These are phyloP conservation scores for Micronycteris hirsuta DNA, from an alignment of 2,113 vertebrate genomes.

Conservation along the genomic window DNA sequence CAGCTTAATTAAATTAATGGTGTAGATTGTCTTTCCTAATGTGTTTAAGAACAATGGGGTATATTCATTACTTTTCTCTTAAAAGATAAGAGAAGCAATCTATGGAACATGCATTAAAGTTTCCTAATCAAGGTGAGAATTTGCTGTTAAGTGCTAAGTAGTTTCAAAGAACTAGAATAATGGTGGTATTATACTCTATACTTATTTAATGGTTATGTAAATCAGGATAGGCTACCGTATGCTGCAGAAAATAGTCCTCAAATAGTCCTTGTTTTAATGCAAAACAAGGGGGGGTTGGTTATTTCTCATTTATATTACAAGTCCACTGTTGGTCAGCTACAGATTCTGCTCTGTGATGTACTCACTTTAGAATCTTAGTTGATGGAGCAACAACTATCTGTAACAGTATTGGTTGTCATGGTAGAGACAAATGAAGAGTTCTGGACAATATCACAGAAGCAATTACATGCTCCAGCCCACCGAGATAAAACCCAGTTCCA, in stretches of 20 bases:
- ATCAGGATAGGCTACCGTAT: neutral
- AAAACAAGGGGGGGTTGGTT: neutral
- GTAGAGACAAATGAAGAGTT: neutral
- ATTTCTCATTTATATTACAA: neutral
- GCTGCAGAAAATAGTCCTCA: neutral
- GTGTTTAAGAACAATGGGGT: neutral
- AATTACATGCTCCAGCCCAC: neutral
- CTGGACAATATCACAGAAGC: neutral
- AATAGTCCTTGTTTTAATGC: no score
- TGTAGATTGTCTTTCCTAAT: neutral
- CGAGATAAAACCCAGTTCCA: neutral
- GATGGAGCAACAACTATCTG: neutral
- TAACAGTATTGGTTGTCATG: neutral
- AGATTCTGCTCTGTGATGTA: neutral
- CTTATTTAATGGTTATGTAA: neutral
- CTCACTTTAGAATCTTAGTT: neutral
- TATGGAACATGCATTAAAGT: neutral
- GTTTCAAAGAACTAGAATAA: neutral
- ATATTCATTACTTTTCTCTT: neutral
- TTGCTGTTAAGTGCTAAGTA: neutral
- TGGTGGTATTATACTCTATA: neutral
- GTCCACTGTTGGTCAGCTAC: neutral
- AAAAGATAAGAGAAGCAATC: neutral
- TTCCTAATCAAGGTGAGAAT: neutral
- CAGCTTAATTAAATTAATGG: slow-evolving; percentile 15